These are phyloP conservation scores for Ruditapes philippinarum DNA, from an alignment of 1,140 invertebrate genomes.

Conservation along the genomic window DNA sequence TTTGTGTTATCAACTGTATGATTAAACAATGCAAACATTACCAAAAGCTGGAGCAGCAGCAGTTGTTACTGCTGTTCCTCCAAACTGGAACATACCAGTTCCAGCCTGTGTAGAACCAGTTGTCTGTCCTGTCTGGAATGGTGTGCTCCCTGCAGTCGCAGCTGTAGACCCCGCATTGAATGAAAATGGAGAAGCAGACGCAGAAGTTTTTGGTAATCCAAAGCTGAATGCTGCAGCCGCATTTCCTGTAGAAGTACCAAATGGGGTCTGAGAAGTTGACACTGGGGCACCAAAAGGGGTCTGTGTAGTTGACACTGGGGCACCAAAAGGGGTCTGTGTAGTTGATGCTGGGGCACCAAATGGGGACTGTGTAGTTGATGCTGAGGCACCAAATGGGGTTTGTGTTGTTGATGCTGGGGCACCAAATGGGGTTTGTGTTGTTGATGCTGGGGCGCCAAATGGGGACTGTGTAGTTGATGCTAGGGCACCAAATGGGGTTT, in stretches of 20 bases:
- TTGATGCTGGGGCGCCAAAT: neutral
- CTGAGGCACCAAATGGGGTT: constrained; percentile 20
- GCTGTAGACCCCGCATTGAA: constrained; percentile 40
- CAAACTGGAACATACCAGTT: constrained; percentile 32
- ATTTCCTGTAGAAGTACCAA: neutral
- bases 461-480: neutral
- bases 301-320: neutral
- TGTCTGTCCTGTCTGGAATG: constrained; percentile 2
- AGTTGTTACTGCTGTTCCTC: neutral
- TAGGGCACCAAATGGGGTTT: neutral
- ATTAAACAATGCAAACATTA: too few relatives aligned
- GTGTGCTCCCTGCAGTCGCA: constrained; percentile 3
- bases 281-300: constrained; percentile 6
- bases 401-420: neutral
- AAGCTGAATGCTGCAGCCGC: neutral
- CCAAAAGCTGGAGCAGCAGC: constrained; percentile 23
- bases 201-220: neutral
- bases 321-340: constrained; percentile 1
- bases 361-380: neutral
- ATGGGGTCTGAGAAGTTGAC: constrained; percentile 13
- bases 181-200: constrained; percentile 32
- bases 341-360: constrained; percentile 39
- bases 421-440: constrained; percentile 25
- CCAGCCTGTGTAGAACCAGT: constrained; percentile 6
- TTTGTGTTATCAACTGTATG: too few relatives aligned